Percentiles rank a stretch among this genome's conserved stretches.
phyloP scores from a whole-genome alignment of 2,888 invertebrate genomes.

The Nymphalis urticae region DNA sequence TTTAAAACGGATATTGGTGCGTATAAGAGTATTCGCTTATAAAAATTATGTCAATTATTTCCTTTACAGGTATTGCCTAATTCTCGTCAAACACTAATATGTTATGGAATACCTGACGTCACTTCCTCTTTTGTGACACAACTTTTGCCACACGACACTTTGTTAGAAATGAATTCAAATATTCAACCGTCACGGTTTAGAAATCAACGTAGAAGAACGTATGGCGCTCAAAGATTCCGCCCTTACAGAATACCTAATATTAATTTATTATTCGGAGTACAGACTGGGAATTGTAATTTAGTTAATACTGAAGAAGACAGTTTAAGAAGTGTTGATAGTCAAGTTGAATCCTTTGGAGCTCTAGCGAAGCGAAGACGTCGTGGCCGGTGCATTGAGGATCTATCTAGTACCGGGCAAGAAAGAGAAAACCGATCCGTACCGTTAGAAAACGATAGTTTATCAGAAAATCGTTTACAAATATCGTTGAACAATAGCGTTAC shows the following conservation, averaged over 20 bases:
- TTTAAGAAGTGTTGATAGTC: neutral
- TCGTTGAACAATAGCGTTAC: neutral
- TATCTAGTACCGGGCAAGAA: neutral
- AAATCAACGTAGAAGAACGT: constrained; percentile 17
- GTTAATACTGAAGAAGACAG: constrained; percentile 11
- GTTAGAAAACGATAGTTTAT: neutral
- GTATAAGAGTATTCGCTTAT: neutral
- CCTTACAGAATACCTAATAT: constrained; percentile 30
- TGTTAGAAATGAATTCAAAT: constrained; percentile 21
- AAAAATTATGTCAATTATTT: neutral
- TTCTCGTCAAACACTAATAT: constrained; percentile 5
- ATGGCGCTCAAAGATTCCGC: constrained; percentile 13
- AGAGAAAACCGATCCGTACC: constrained; percentile 5
- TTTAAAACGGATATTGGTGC: neutral
- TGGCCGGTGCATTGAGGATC: constrained; percentile 1
- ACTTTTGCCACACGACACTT: constrained; percentile 12
- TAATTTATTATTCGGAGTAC: constrained; percentile 6
- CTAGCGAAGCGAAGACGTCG: neutral
- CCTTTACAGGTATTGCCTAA: constrained; percentile 17
- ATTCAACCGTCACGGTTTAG: constrained; percentile 12
- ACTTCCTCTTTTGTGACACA: constrained; percentile 15
- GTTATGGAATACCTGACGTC: constrained; percentile 19
- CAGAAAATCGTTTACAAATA: constrained; percentile 5
- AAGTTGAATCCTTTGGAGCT: constrained; percentile 5
- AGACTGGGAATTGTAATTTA: constrained; percentile 2